Conservation (phyloP, 2,888 invertebrate genomes). For the Drosophila longiperda region DNA sequence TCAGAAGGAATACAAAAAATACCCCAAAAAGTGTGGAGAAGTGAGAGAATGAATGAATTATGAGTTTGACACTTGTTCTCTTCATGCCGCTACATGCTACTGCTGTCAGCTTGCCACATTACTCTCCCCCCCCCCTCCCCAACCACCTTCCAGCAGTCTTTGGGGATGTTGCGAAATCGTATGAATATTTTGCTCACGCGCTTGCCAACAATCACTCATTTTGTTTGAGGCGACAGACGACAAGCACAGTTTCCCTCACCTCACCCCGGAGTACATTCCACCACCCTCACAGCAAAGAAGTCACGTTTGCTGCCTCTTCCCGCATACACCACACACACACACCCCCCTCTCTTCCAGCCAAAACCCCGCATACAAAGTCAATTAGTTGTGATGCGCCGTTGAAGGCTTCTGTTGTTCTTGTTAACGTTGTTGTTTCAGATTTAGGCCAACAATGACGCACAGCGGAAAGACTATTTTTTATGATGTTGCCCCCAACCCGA, state of each 20-base stretch:
- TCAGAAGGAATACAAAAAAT: not conserved
- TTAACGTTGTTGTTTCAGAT: slow-evolving; percentile 52
- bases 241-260: slow-evolving; percentile 19
- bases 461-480: slow-evolving; percentile 63
- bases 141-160: not conserved
- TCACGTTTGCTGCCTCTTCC: slow-evolving; percentile 56
- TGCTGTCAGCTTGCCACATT: not conserved
- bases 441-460: slow-evolving; percentile 78
- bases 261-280: slow-evolving; percentile 5
- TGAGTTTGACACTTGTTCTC: slow-evolving; percentile 24
- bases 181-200: slow-evolving; percentile 76
- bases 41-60: slow-evolving; percentile 62
- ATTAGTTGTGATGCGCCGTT: slow-evolving; percentile 72
- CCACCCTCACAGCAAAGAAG: slow-evolving; percentile 47
- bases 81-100: not conserved
- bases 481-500: slow-evolving; percentile 54
- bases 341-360: slow-evolving; percentile 14
- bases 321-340: not conserved
- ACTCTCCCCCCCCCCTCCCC: not conserved
- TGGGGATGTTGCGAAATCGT: slow-evolving; percentile 50
- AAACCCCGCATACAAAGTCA: slow-evolving; percentile 63
- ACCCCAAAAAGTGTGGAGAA: not conserved
- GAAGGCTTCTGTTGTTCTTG: slow-evolving; percentile 45
- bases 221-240: slow-evolving; percentile 51
- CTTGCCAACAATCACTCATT: slow-evolving; percentile 77